Evolutionary conservation across 2,888 invertebrate species (phyloP).

Genomic region (Drosophila neonasuta): DNA sequence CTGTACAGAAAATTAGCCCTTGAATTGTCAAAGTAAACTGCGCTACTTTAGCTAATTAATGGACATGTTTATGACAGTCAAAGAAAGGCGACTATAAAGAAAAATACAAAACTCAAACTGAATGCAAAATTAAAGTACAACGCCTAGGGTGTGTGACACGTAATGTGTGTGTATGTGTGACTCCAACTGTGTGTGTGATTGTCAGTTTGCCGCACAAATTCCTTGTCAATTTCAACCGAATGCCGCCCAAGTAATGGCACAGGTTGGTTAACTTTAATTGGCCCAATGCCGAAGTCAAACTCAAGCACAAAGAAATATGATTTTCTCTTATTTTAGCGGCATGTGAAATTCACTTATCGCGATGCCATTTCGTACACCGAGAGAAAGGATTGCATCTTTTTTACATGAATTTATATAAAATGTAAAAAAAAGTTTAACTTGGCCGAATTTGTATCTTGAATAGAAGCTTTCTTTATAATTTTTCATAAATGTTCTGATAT

Average conservation of each 20-base stretch:
- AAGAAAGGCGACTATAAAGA: not conserved
- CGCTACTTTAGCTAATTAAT: conserved; percentile 61
- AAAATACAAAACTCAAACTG: not conserved
- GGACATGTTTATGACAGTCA: conserved; percentile 34
- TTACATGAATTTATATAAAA: too few relatives aligned
- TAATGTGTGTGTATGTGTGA: too few relatives aligned
- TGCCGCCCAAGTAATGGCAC: conserved; percentile 53
- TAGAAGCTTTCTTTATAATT: not conserved
- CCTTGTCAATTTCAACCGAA: conserved; percentile 26
- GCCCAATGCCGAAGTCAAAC: conserved; percentile 24
- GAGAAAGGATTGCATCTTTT: not conserved
- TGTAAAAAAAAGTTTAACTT: too few relatives aligned
- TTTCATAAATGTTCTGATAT: too few relatives aligned
- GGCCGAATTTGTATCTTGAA: too few relatives aligned
- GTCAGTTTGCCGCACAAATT: conserved; percentile 16
- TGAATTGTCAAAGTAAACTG: conserved; percentile 50
- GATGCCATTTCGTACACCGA: conserved; percentile 36
- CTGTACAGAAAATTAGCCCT: conserved; percentile 4
- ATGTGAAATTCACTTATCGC: conserved; percentile 61
- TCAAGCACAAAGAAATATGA: conserved; percentile 2
- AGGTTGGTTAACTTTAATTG: conserved; percentile 38
- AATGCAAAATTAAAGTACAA: conserved; percentile 11
- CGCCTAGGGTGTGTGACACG: conserved; percentile 18
- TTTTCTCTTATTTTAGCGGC: conserved; percentile 18
- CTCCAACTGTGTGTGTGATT: not conserved